phyloP scores from a whole-genome alignment of 2,797 vertebrate genomes.

The Micropoecilia bifurca region DNA sequence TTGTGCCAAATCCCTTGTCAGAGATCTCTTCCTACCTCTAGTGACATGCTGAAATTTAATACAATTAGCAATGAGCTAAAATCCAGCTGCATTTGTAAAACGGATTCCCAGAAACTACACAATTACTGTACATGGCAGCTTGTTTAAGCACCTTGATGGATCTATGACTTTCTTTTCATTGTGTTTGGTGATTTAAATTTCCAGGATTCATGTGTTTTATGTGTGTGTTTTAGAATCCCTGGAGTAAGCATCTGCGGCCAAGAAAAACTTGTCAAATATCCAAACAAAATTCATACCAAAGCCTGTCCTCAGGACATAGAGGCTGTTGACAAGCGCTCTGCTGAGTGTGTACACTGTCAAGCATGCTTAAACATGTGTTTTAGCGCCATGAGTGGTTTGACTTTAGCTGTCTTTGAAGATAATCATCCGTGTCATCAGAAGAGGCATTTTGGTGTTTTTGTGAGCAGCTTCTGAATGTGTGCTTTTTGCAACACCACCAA shows the following conservation, averaged over 20 bases:
- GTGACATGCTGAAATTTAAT: background rate
- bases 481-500: conserved; percentile 3
- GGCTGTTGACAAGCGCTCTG: conserved; percentile 27
- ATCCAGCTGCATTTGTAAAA: conserved; percentile 5
- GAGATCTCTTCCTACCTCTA: background rate
- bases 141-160: conserved; percentile 13
- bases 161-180: conserved; percentile 26
- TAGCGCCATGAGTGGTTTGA: conserved; percentile 39
- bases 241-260: conserved; percentile 21
- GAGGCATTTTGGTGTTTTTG: conserved; percentile 16
- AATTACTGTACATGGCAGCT: conserved; percentile 17
- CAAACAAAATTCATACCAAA: conserved; percentile 35
- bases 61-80: background rate
- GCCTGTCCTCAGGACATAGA: conserved; percentile 35
- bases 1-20: background rate
- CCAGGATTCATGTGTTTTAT: conserved; percentile 11
- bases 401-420: conserved; percentile 45
- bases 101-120: background rate
- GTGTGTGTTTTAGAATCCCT: conserved; percentile 6
- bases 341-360: conserved; percentile 30
- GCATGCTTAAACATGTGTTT: conserved; percentile 40
- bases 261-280: conserved; percentile 18
- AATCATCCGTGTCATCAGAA: conserved; percentile 29
- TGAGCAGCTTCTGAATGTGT: background rate
- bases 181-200: conserved; percentile 10